Evolutionary conservation across 2,888 invertebrate species (phyloP).

Genomic region (Parelbella ahira): DNA sequence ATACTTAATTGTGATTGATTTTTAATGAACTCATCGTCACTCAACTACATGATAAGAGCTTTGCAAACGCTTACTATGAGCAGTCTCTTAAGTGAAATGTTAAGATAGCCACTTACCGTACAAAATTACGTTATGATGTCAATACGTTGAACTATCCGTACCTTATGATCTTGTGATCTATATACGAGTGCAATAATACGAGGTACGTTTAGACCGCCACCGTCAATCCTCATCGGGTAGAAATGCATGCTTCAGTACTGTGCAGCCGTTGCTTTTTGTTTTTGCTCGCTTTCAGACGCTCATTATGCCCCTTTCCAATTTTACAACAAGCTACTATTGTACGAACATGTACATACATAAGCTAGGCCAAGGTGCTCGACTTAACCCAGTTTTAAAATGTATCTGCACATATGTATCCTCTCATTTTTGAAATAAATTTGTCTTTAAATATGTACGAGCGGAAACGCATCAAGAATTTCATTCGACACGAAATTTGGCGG

Average conservation of each 20-base stretch:
- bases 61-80: too few relatives aligned
- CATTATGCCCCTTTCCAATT: constrained; percentile 25
- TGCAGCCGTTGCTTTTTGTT: constrained; percentile 15
- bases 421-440: too few relatives aligned
- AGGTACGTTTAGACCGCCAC: constrained; percentile 12
- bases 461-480: constrained; percentile 1
- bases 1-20: too few relatives aligned
- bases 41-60: too few relatives aligned
- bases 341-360: constrained; percentile 4
- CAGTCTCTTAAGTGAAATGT: too few relatives aligned
- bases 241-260: constrained; percentile 13
- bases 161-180: too few relatives aligned
- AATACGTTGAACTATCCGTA: too few relatives aligned
- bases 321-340: constrained; percentile 19
- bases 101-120: too few relatives aligned
- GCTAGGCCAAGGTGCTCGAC: constrained; percentile 18
- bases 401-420: too few relatives aligned
- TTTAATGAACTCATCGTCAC: too few relatives aligned
- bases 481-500: constrained; percentile 1
- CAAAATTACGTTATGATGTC: too few relatives aligned
- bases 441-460: constrained; percentile 2
- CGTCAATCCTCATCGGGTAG: constrained; percentile 5
- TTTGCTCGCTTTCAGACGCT: constrained; percentile 18
- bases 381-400: constrained; percentile 19
- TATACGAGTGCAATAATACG: too few relatives aligned